Evolutionary conservation across 2,888 invertebrate genomes (phyloP), one percentile per base, ranked within the genome.

Genomic region (Uropetala carovei): DNA sequence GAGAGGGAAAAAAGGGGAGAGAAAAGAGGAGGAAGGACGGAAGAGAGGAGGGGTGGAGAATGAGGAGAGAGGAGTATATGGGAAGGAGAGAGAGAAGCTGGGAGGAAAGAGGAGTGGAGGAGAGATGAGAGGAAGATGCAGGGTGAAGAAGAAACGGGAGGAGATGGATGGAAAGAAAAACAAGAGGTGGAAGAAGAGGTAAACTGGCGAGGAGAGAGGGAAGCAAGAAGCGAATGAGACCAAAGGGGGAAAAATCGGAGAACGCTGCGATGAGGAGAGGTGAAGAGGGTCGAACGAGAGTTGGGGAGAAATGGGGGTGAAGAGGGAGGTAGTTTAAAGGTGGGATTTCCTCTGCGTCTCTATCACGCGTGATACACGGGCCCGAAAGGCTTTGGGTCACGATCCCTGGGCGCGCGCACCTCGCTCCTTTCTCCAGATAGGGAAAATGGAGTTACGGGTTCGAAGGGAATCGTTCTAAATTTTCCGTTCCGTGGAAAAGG

Each of bases 321-420:
- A 18, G n/a, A n/a, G n/a, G n/a, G n/a, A n/a, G n/a, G n/a, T n/a
- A n/a, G 83, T 57, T 18, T 57, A 43, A n/a, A 57, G 43, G 83
- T n/a, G 86, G 86, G 75, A 75, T 75, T 75, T 57, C 83, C 43
- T n/a, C 43, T 57, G 83, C 43, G 56, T 57, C 83, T 43, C 83
- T 18, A 83, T 56, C 43, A 57, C 83, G 14, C 89, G 18, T n/a
- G 64, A 14, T n/a, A 22, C 43, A 14, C 30, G 27, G 30, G 13
- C 64, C 13, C 64, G 64, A 89, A 89, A 64, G 60, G 89, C 68
- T 89, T 56, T 30, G 64, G 64, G 89, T 89, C 89, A 89, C 89
- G 89, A 89, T 60, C 64, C 30, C 89, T 43, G 22, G 14, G 86
- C 27, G 60, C 27, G 5, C 43, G 5, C 18, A 59, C 64, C 27